These are phyloP conservation scores for Lasiurus cinereus DNA, from an alignment of 2,113 vertebrate genomes.

Conservation along the genomic window DNA sequence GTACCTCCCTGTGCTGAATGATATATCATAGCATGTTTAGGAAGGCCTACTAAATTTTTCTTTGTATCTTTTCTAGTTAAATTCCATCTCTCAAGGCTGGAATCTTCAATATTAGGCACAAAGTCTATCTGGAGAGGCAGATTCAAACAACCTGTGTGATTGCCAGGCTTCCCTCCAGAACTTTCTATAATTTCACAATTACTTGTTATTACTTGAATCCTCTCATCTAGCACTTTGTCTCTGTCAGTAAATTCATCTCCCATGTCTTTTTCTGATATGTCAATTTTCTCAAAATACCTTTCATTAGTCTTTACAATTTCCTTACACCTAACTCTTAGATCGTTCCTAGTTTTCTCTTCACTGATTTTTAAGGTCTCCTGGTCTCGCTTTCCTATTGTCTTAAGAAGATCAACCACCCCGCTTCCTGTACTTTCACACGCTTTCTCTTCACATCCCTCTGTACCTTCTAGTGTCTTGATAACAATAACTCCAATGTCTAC, in stretches of 20 bases:
- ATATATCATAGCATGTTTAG: slow-evolving; percentile 55
- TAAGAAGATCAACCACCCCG: slow-evolving; percentile 61
- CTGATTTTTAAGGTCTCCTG: slow-evolving; percentile 66
- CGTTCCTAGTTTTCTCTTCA: slow-evolving; percentile 22
- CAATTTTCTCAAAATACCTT: slow-evolving; percentile 56
- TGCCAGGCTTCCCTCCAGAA: slow-evolving; percentile 37
- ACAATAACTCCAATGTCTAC: slow-evolving; percentile 84
- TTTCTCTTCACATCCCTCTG: slow-evolving; percentile 82
- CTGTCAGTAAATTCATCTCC: slow-evolving; percentile 33
- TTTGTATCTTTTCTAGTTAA: slow-evolving; percentile 59
- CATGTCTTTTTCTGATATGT: slow-evolving; percentile 63
- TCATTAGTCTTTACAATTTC: slow-evolving; percentile 58
- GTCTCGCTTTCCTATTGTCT: slow-evolving; percentile 67
- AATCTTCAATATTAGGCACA: slow-evolving; percentile 64
- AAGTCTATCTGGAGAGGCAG: slow-evolving; percentile 25
- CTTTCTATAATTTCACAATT: slow-evolving; percentile 55
- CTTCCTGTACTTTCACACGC: slow-evolving; percentile 62
- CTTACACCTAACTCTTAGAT: not conserved
- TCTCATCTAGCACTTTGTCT: slow-evolving; percentile 62
- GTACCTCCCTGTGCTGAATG: slow-evolving; percentile 59
- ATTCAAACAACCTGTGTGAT: slow-evolving; percentile 61
- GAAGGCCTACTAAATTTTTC: not conserved
- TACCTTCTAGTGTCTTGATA: slow-evolving; percentile 77
- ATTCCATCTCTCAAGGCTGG: slow-evolving; percentile 50
- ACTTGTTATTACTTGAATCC: slow-evolving; percentile 26